Evolutionary conservation across 2,113 vertebrate species (phyloP), one percentile per base, ranked within the genome.

Genomic region (Hippoglossus stenolepis): DNA sequence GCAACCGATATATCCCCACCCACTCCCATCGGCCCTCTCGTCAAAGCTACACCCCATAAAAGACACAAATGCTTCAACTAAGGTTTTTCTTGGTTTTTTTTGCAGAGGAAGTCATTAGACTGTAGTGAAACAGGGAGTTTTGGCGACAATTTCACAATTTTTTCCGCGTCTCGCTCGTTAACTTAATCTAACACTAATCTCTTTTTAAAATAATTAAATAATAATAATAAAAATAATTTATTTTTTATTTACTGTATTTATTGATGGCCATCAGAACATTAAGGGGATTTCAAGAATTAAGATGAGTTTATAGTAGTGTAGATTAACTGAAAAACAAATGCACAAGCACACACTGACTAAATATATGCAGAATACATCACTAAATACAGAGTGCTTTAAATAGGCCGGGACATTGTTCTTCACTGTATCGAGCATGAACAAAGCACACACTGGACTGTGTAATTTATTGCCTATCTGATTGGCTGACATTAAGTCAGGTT

Each of bases 401-500:
- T 24, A 17, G 53, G 23, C 54, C 68, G 73, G 26, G 35, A 45
- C n/a, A 64, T 20, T 69, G 60, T 73, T 70, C 18, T 77, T 75
- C 56, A 23, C 53, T 43, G 43, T 67, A 61, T 70, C 66, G 6
- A 74, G 69, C 75, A 45, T 60, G 11, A 81, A 79, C 51, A 49
- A 70, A 72, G 59, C 47, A 69, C 38, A 70, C 57, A 82, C 38
- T 67, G 15, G 49, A 43, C 57, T 23, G n/a, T 65, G 58, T 10
- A 80, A 81, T 88, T 70, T 82, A 90, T 75, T 72, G 69, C 43
- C 58, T 18, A 53, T 53, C 51, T 38, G 61, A 63, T 40, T 54
- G 73, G 62, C 53, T 71, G 63, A 75, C 70, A 86, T 80, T 69
- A 80, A 80, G 58, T 86, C 69, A 83, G 74, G 73, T 90, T 84